These are phyloP conservation scores for Nansenia antarctica DNA, from an alignment of 2,113 vertebrate species.

Conservation along the genomic window DNA sequence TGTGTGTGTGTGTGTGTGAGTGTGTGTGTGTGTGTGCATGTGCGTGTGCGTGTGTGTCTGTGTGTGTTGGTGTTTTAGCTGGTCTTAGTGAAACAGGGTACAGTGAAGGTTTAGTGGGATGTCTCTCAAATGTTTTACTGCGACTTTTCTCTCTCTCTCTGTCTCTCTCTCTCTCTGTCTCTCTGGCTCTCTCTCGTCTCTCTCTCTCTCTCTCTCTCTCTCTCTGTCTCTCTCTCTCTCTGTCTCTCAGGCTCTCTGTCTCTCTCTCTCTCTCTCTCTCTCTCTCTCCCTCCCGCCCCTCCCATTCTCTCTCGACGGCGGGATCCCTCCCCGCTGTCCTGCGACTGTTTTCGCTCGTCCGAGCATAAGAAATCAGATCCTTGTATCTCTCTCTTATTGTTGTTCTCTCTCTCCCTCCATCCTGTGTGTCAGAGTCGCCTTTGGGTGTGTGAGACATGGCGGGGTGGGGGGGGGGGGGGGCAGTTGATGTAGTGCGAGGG, in stretches of 20 bases:
- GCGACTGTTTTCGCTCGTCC: conserved; percentile 42
- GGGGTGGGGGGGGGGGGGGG: not conserved
- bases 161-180: not conserved
- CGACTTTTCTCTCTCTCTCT: not conserved
- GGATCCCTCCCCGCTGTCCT: conserved; percentile 28
- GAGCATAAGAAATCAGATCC: conserved; percentile 20
- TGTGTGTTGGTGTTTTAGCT: conserved; percentile 6
- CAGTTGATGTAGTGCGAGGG: not conserved
- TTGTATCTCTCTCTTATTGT: conserved; percentile 29
- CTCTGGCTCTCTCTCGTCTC: conserved; percentile 3
- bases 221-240: too few species aligned
- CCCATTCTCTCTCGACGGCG: conserved; percentile 16
- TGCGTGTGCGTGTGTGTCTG: conserved; percentile 21
- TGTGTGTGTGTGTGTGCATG: conserved; percentile 10
- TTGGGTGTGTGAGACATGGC: conserved; percentile 17
- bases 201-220: too few species aligned
- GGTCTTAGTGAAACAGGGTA: not conserved
- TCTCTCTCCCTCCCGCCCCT: not conserved
- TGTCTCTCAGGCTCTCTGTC: too few species aligned
- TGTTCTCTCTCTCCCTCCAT: not conserved
- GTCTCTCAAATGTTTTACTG: not conserved
- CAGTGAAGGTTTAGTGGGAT: not conserved
- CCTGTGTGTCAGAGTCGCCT: not conserved
- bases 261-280: not conserved
- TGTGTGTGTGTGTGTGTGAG: not conserved